Conservation (phyloP, 2,888 invertebrate genomes). For the Microplitis manilae region DNA sequence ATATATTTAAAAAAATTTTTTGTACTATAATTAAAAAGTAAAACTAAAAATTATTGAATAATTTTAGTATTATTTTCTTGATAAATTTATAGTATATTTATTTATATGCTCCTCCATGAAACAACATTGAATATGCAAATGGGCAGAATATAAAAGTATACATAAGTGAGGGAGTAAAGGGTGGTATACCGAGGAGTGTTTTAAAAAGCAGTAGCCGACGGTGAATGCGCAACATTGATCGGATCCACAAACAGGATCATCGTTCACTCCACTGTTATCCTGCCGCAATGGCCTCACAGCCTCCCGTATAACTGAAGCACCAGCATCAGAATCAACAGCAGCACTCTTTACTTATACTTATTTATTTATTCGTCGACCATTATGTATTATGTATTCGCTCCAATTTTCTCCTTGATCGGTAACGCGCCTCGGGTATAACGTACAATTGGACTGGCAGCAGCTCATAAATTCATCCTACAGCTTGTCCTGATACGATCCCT, state of each 20-base stretch:
- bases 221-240: constrained; percentile 41
- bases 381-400: constrained; percentile 37
- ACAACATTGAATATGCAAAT: constrained; percentile 20
- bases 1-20: not conserved
- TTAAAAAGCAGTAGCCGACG: constrained; percentile 38
- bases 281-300: constrained; percentile 14
- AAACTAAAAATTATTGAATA: not conserved
- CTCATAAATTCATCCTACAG: constrained; percentile 40
- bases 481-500: constrained; percentile 11
- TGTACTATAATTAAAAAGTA: not conserved
- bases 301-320: not conserved
- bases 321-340: constrained; percentile 20
- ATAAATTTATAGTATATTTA: not conserved
- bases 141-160: not conserved
- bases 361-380: constrained; percentile 14
- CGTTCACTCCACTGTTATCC: constrained; percentile 37
- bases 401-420: constrained; percentile 55
- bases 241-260: constrained; percentile 52
- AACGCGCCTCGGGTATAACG: constrained; percentile 49
- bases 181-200: not conserved
- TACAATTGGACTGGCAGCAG: constrained; percentile 37
- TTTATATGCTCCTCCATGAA: not conserved
- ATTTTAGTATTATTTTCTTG: not conserved
- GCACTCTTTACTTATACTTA: constrained; percentile 9
- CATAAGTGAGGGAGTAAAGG: not conserved